Percentiles rank a stretch among this genome's conserved stretches.
Evolutionary conservation across 2,888 invertebrate genomes (phyloP).

Genomic region (Hydrotaea cyrtoneurina): DNA sequence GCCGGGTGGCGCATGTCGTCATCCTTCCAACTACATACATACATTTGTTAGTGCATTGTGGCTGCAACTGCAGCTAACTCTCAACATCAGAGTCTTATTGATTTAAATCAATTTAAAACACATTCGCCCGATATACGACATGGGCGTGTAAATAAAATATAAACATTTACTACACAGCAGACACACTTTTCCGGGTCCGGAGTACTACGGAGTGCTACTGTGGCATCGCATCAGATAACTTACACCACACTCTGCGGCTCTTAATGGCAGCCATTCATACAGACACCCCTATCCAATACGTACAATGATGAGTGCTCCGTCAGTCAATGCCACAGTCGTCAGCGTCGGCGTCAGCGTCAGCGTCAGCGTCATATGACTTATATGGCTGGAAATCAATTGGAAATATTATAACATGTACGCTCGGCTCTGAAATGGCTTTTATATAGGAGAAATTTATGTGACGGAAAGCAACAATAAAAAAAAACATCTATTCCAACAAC

Average conservation of each 20-base stretch:
- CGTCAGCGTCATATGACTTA: slow-evolving; percentile 4
- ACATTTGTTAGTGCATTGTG: slow-evolving; percentile 37
- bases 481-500: slow-evolving; percentile 59
- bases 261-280: background rate
- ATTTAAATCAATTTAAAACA: slow-evolving; percentile 44
- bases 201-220: background rate
- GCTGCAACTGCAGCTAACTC: slow-evolving; percentile 39
- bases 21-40: background rate
- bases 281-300: background rate
- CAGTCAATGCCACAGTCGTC: slow-evolving; percentile 6
- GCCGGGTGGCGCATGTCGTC: background rate
- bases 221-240: too few relatives aligned
- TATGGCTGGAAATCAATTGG: slow-evolving; percentile 60
- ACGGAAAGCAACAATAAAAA: slow-evolving; percentile 48
- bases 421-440: slow-evolving; percentile 51
- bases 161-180: slow-evolving; percentile 1
- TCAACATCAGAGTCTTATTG: slow-evolving; percentile 56
- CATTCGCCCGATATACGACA: slow-evolving; percentile 23
- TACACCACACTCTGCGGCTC: background rate
- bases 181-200: background rate
- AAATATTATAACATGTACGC: slow-evolving; percentile 51
- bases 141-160: slow-evolving; percentile 19
- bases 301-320: background rate
- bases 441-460: slow-evolving; percentile 51
- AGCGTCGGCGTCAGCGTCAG: background rate